Evolutionary conservation across 1,140 invertebrate species (phyloP).

Genomic region (Drosophila pallidifrons): DNA sequence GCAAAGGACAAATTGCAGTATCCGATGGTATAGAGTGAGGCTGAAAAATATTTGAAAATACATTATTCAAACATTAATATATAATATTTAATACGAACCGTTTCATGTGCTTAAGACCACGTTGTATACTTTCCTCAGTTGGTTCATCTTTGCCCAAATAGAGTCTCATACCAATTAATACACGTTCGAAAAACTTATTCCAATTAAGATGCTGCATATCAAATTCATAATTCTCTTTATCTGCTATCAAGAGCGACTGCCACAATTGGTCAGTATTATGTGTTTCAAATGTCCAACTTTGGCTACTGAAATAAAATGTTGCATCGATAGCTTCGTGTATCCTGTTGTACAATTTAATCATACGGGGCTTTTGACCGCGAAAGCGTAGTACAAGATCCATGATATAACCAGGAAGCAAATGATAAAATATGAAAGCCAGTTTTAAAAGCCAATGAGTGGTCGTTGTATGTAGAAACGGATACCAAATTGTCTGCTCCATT

Average conservation of each 20-base stretch:
- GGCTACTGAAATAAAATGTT: constrained; percentile 88
- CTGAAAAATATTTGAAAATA: constrained; percentile 1
- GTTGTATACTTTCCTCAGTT: constrained; percentile 86
- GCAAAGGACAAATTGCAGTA: constrained; percentile 9
- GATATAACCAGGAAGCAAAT: constrained; percentile 87
- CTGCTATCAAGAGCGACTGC: constrained; percentile 86
- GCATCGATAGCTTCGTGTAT: constrained; percentile 88
- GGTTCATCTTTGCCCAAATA: constrained; percentile 90
- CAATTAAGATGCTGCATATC: constrained; percentile 89
- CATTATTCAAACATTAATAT: neutral
- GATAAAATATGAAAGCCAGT: constrained; percentile 85
- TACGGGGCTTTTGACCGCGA: constrained; percentile 69
- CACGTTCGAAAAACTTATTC: constrained; percentile 87
- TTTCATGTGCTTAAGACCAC: neutral
- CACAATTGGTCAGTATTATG: constrained; percentile 88
- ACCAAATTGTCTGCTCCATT: constrained; percentile 85
- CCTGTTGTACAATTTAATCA: constrained; percentile 89
- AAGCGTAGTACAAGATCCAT: constrained; percentile 86
- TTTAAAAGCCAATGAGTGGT: constrained; percentile 77
- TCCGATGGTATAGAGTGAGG: constrained; percentile 12
- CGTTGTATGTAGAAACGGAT: constrained; percentile 82
- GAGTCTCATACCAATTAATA: constrained; percentile 88
- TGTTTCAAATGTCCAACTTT: constrained; percentile 89
- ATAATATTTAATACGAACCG: constrained; percentile 26
- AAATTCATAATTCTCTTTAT: constrained; percentile 89